A percentile compares a stretch with the other conserved stretches of the same genome.
Evolutionary conservation across 2,797 vertebrate genomes (phyloP).

Genomic region (Psittacula echo): DNA sequence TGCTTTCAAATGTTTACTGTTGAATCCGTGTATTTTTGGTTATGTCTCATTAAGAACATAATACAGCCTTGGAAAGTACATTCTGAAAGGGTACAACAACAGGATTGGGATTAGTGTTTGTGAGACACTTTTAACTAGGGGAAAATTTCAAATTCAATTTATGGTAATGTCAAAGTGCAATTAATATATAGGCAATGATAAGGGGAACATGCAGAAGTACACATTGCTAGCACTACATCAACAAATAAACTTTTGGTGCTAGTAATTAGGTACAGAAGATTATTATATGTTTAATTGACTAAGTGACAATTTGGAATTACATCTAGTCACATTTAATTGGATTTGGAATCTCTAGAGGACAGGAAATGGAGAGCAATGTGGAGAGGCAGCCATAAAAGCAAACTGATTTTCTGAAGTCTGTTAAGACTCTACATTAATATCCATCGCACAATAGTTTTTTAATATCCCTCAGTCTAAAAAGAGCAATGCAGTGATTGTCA

Average conservation of each 20-base stretch:
- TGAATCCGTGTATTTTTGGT: conserved; percentile 58
- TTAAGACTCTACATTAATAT: conserved; percentile 79
- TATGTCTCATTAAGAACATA: conserved; percentile 72
- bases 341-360: conserved; percentile 80
- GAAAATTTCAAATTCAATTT: conserved; percentile 80
- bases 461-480: conserved; percentile 75
- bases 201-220: conserved; percentile 68
- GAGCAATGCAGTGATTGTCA: conserved; percentile 69
- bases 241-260: conserved; percentile 82
- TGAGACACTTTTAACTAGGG: conserved; percentile 73
- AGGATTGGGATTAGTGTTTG: conserved; percentile 66
- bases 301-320: conserved; percentile 83
- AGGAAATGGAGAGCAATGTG: conserved; percentile 65
- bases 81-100: conserved; percentile 69
- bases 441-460: conserved; percentile 75
- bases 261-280: conserved; percentile 82
- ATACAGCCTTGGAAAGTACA: conserved; percentile 62
- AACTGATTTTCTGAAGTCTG: conserved; percentile 79
- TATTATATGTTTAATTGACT: conserved; percentile 85
- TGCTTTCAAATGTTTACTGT: conserved; percentile 65
- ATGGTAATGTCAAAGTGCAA: conserved; percentile 79
- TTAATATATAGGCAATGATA: conserved; percentile 76
- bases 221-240: conserved; percentile 75
- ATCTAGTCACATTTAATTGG: conserved; percentile 84
- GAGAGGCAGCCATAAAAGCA: conserved; percentile 79